Evolutionary conservation across 92 coral and sea anemone species (phyloP), one percentile per base, ranked within the genome.

Genomic region (Epizoanthus rinbou): DNA sequence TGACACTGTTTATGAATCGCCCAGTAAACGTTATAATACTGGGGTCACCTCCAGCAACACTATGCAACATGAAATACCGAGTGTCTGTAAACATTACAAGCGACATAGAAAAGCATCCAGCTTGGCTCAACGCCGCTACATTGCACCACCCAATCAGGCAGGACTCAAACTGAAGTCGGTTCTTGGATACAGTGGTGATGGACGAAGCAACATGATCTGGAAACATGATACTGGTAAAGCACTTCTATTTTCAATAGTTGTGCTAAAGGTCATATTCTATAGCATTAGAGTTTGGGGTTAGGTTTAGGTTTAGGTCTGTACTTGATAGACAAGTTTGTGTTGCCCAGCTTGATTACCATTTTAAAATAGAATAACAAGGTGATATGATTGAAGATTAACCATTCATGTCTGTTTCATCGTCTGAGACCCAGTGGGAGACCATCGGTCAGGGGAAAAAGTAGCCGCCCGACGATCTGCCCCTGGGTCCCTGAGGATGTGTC

Each of bases 121-220:
- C 50, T 63, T 92, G 5, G 97, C 99, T 41, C 89, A 89, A 47
- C 89, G 95, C 19, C 84, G 98, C 74, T 97, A 97, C 90, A 92
- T 92, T 24, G 99, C 99, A 17, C 99, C 98, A 3, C 97, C 98
- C 14, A 94, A 91, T 69, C 99, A 97, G 83, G 99, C 99, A 59
- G 99, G 99, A 17, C 88, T 97, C 64, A 86, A 57, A 60, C 90
- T 97, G 23, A 92, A 90, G 87, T 94, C 99, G 71, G 97, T 90
- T 21, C 89, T 97, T 59, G 98, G 98, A 39, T 97, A 97, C 83
- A 94, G 92, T 74, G 99, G 99, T 31, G 89, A 84, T 60, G 99
- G 99, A 28, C 90, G 99, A 75, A 86, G 79, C 17, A 97, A 97
- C 83, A 85, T 94, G 93, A 80, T 92, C 23, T 97, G 99, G 99